These are phyloP conservation scores for Pollenia angustigena DNA, from an alignment of 2,888 invertebrate species.

Conservation along the genomic window DNA sequence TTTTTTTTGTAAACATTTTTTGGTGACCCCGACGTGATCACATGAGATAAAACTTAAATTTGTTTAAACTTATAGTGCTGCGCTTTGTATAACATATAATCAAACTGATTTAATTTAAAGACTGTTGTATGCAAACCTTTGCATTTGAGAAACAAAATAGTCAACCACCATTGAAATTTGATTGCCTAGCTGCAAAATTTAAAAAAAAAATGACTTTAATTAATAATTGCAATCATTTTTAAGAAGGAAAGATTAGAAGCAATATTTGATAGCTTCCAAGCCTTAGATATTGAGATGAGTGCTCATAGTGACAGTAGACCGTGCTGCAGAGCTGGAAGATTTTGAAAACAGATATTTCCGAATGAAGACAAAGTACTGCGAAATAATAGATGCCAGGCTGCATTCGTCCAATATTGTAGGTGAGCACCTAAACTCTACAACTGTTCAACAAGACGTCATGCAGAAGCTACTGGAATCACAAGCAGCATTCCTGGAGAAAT, in stretches of 20 bases:
- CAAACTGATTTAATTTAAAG: not conserved
- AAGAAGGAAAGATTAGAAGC: not conserved
- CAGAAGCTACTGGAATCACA: conserved; percentile 31
- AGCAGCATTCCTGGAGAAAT: conserved; percentile 22
- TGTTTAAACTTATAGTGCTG: no score
- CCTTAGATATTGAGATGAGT: conserved; percentile 28
- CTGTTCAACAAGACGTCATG: conserved; percentile 28
- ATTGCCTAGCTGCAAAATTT: no score
- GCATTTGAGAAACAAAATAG: no score
- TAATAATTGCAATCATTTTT: not conserved
- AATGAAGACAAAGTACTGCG: no score
- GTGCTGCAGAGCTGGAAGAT: conserved; percentile 34
- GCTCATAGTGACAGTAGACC: not conserved
- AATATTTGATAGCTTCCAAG: conserved; percentile 7
- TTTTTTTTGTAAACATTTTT: not conserved
- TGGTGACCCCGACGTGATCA: conserved; percentile 8
- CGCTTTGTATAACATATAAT: no score
- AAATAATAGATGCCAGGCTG: no score
- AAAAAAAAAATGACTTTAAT: not conserved
- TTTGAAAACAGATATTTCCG: conserved; percentile 45
- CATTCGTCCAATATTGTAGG: no score
- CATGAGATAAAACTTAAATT: no score
- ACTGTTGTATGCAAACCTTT: not conserved
- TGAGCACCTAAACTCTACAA: conserved; percentile 33
- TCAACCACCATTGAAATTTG: no score